Evolutionary conservation across 1,140 invertebrate species (phyloP).

Genomic region (Coptotermes formosanus): DNA sequence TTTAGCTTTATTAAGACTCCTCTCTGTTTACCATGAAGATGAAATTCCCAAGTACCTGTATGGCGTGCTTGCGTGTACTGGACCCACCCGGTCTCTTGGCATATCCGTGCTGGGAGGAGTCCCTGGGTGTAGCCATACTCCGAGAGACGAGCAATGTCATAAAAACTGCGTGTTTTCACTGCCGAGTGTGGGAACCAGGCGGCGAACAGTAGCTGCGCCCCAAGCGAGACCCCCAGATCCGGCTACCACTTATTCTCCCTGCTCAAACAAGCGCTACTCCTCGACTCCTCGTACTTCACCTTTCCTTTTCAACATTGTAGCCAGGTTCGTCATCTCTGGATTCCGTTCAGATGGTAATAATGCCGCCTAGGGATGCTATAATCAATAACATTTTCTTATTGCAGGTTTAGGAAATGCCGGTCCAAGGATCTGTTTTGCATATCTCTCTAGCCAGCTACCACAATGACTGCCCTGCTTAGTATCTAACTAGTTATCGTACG

Average conservation of each 20-base stretch:
- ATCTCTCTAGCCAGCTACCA: too few species aligned
- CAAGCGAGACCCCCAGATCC: not conserved
- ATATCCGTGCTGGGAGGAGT: not conserved
- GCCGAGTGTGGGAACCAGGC: not conserved
- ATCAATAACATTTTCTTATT: too few species aligned
- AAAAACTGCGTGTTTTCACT: constrained; percentile 11
- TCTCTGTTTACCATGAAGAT: not conserved
- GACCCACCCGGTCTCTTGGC: too few species aligned
- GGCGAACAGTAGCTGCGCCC: not conserved
- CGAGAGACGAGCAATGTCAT: not conserved
- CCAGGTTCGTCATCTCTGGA: too few species aligned
- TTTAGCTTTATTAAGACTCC: too few species aligned
- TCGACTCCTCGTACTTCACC: not conserved
- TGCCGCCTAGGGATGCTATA: too few species aligned
- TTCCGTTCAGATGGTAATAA: too few species aligned
- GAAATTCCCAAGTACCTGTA: not conserved
- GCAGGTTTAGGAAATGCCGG: too few species aligned
- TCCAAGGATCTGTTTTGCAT: too few species aligned
- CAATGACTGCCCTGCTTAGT: too few species aligned
- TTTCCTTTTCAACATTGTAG: not conserved
- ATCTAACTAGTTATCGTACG: too few species aligned
- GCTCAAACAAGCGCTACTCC: not conserved
- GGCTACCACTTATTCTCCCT: not conserved
- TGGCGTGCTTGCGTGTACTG: not conserved
- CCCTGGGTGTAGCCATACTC: not conserved